phyloP scores from a whole-genome alignment of 2,888 invertebrate genomes.

The Allygus modestus region DNA sequence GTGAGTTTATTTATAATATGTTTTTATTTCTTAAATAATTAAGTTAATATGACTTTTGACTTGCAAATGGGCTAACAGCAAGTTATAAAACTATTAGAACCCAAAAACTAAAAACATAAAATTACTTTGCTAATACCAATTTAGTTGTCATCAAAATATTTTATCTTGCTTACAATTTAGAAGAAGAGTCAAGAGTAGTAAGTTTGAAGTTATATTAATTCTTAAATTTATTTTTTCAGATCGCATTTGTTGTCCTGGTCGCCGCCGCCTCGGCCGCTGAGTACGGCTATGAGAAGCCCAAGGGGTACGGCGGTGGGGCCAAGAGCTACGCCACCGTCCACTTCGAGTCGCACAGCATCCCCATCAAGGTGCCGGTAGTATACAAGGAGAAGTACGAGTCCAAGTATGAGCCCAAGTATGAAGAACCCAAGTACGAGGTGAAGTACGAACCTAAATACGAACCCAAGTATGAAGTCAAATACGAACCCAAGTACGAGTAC shows the following conservation, averaged over 20 bases:
- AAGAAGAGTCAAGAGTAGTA: too few species aligned
- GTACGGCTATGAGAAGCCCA: constrained; percentile 28
- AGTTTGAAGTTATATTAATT: too few species aligned
- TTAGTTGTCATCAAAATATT: too few species aligned
- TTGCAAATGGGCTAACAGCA: too few species aligned
- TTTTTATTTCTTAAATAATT: too few species aligned
- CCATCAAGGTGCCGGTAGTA: constrained; percentile 51
- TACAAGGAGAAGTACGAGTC: constrained; percentile 47
- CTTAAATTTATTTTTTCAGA: neutral
- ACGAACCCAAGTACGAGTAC: constrained; percentile 48
- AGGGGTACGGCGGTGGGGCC: constrained; percentile 30
- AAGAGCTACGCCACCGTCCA: constrained; percentile 34
- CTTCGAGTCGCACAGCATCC: constrained; percentile 51
- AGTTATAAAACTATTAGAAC: too few species aligned
- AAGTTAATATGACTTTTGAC: too few species aligned
- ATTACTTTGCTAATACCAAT: too few species aligned
- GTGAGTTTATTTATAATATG: too few species aligned
- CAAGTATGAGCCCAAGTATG: constrained; percentile 17
- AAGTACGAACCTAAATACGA: constrained; percentile 36
- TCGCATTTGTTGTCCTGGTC: neutral
- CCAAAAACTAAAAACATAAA: too few species aligned
- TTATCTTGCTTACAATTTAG: too few species aligned
- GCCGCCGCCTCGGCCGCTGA: constrained; percentile 6
- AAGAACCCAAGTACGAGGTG: constrained; percentile 28
- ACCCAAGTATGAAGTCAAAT: constrained; percentile 35